phyloP scores from a whole-genome alignment of 2,888 invertebrate species.

The Synergus itoensis region DNA sequence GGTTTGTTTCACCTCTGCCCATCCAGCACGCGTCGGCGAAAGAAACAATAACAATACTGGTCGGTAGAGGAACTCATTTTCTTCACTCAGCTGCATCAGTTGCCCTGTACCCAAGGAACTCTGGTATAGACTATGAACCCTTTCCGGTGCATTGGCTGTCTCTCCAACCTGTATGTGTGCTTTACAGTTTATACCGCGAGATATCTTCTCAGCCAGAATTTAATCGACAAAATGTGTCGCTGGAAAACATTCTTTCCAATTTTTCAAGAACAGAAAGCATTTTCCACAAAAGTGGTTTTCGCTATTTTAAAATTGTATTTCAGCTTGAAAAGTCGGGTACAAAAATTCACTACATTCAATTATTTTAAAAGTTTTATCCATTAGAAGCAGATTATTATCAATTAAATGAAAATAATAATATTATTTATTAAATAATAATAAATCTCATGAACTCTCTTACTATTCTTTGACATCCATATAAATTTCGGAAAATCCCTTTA shows the following conservation, averaged over 20 bases:
- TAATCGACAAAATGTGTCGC: conserved; percentile 40
- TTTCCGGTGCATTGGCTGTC: conserved; percentile 32
- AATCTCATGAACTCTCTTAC: too few relatives aligned
- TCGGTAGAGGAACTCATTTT: conserved; percentile 38
- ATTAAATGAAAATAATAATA: too few relatives aligned
- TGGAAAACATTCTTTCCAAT: conserved; percentile 8
- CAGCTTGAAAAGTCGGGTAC: neutral
- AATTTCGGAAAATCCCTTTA: too few relatives aligned
- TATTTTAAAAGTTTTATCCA: too few relatives aligned
- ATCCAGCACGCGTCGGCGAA: conserved; percentile 31
- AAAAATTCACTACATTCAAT: neutral
- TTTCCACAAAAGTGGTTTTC: neutral
- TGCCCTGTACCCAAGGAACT: conserved; percentile 21
- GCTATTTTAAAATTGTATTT: neutral
- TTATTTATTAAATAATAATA: too few relatives aligned
- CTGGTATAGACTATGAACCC: conserved; percentile 17
- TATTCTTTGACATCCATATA: too few relatives aligned
- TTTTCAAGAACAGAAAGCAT: conserved; percentile 18
- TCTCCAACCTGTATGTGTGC: conserved; percentile 5
- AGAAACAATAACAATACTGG: conserved; percentile 59
- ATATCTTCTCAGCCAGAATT: conserved; percentile 34
- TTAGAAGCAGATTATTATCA: too few relatives aligned
- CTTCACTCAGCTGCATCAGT: conserved; percentile 28
- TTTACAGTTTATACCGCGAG: conserved; percentile 12
- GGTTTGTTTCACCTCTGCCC: conserved; percentile 33